These are phyloP conservation scores for Mesoclemmys tuberculata DNA, from an alignment of 2,113 vertebrate species.

Conservation along the genomic window DNA sequence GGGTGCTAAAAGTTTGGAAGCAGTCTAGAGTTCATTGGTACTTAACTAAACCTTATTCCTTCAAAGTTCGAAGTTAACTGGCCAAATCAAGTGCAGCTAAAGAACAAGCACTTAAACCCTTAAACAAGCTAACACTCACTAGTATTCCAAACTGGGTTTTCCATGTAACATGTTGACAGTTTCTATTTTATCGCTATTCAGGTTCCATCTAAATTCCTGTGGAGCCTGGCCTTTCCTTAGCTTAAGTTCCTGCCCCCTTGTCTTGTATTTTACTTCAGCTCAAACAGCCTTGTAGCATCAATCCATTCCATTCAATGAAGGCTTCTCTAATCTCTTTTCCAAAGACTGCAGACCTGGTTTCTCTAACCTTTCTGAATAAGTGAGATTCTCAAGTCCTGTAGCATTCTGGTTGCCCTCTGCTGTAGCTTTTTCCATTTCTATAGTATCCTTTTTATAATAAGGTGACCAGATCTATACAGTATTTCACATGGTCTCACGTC, in stretches of 20 bases:
- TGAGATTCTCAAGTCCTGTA: background rate
- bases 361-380: constrained; percentile 38
- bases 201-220: background rate
- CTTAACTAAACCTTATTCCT: background rate
- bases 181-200: background rate
- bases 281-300: constrained; percentile 17
- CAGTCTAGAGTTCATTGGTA: rapidly evolving
- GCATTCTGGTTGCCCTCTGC: constrained; percentile 24
- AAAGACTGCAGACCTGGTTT: constrained; percentile 49
- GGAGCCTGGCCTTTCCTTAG: constrained; percentile 26
- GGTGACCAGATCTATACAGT: rapidly evolving
- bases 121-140: background rate
- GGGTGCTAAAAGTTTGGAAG: constrained; percentile 33
- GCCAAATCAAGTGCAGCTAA: background rate
- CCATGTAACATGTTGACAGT: rapidly evolving
- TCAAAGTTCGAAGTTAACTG: background rate
- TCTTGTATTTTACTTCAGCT: background rate
- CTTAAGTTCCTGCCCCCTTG: constrained; percentile 34
- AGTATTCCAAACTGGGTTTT: constrained; percentile 19
- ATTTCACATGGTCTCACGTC: rapidly evolving
- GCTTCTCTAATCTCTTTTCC: constrained; percentile 48
- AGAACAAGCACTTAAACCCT: background rate
- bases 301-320: constrained; percentile 32
- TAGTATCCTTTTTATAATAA: background rate
- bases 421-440: constrained; percentile 1